Evolutionary conservation across 2,113 vertebrate species (phyloP).

Genomic region (Nasalis larvatus): DNA sequence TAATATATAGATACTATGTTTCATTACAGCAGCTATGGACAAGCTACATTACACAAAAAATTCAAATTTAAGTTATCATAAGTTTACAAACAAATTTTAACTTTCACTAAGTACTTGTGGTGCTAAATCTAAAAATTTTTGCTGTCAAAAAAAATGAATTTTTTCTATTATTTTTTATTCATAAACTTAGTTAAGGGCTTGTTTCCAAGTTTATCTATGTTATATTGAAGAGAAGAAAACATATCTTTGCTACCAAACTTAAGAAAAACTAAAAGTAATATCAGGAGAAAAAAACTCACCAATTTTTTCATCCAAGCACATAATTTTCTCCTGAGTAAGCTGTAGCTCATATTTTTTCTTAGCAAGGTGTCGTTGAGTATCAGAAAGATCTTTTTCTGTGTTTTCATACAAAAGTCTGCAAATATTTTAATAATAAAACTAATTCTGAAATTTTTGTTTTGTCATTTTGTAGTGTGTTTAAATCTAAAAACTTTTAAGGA

Average conservation of each 20-base stretch:
- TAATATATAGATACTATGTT: background rate
- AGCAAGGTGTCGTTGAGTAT: constrained; percentile 83
- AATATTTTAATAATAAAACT: constrained; percentile 78
- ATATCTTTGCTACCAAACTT: background rate
- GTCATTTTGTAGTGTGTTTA: constrained; percentile 54
- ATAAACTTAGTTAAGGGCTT: background rate
- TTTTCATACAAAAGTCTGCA: constrained; percentile 87
- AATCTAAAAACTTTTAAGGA: constrained; percentile 49
- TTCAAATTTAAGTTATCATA: background rate
- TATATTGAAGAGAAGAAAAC: constrained; percentile 23
- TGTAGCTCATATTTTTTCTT: constrained; percentile 87
- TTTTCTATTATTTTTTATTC: background rate
- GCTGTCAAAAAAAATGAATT: constrained; percentile 41
- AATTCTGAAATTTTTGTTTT: constrained; percentile 67
- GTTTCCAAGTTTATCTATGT: background rate
- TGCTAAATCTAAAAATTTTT: constrained; percentile 7
- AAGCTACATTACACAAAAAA: background rate
- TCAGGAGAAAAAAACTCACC: constrained; percentile 79
- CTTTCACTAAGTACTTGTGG: background rate
- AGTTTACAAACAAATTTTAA: constrained; percentile 44
- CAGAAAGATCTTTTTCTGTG: constrained; percentile 84
- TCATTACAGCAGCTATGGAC: background rate
- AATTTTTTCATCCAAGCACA: constrained; percentile 85
- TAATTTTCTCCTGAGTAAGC: constrained; percentile 85
- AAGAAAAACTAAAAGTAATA: constrained; percentile 37